Evolutionary conservation across 2,888 invertebrate species (phyloP).

Genomic region (Reticulitermes lucifugus): DNA sequence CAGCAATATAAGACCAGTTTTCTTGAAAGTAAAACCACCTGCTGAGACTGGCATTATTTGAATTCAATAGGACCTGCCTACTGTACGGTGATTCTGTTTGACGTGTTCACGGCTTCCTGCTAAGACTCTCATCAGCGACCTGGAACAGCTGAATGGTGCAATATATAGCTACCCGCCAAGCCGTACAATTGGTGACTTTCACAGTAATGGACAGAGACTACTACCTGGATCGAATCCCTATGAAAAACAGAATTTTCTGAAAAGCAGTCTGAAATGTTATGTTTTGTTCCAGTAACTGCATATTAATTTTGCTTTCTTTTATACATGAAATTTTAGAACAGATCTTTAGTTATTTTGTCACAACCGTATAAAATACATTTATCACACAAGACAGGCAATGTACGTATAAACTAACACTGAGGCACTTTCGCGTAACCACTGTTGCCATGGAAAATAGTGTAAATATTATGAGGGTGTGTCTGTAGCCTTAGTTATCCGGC

Average conservation of each 20-base stretch:
- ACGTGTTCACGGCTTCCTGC: not conserved
- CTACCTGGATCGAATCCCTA: not conserved
- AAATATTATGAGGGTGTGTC: no score
- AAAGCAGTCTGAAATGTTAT: no score
- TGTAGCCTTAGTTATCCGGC: no score
- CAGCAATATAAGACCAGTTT: not conserved
- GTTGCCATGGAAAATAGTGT: no score
- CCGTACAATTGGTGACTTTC: not conserved
- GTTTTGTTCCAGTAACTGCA: no score
- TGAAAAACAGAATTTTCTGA: not conserved
- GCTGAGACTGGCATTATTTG: conserved; percentile 12
- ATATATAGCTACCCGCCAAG: not conserved
- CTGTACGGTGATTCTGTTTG: not conserved
- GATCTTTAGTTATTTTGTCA: no score
- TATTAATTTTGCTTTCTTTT: no score
- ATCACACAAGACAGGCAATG: no score
- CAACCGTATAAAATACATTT: no score
- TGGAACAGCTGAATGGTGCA: not conserved
- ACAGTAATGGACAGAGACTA: not conserved
- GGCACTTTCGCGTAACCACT: no score
- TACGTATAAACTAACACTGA: no score
- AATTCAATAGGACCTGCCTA: not conserved
- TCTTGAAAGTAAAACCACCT: not conserved
- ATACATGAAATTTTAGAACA: no score
- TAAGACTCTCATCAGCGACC: not conserved